Evolutionary conservation across 2,888 invertebrate genomes (phyloP), one percentile per base, ranked within the genome.

Genomic region (Ennomos fuscantarius): DNA sequence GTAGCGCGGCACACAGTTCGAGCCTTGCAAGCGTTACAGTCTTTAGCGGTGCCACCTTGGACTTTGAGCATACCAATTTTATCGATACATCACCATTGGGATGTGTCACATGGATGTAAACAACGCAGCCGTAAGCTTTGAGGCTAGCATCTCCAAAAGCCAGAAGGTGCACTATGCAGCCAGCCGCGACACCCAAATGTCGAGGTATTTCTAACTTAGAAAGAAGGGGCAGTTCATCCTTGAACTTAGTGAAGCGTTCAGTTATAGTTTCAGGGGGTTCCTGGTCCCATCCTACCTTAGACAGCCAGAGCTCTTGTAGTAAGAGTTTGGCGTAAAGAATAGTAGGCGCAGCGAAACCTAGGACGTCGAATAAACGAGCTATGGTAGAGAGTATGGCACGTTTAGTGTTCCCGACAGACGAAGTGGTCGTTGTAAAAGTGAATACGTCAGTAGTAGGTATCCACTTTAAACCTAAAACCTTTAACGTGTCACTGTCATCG

Each of bases 131-230:
- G 13, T 60, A 60, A 9, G 50, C 56, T 10, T 36, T 32, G 10
- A 49, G 32, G n/a, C 58, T 60, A 0, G 66, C 66, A 34, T 66
- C 66, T 0, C 46, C 36, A 31, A 61, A 66, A 0, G 39, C 66
- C 8, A 62, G 9, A 2, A 66, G 0, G 5, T 9, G 36, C 0
- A 60, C 33, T 0, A 12, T 15, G 15, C 48, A 51, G 13, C 13
- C 33, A 3, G 12, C 11, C 0, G 9, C n/a, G 8, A 62, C 41
- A 0, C 62, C 64, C 0, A 64, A 9, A 39, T 62, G 61, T 1
- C 63, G 57, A 8, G 63, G 56, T 15, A 63, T 50, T 9, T 24
- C 40, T 2, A 66, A 2, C 1, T 40, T 3, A 0, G 15, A 11
- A 0, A 65, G 11, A 1, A 50, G 6, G 0, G 49, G 56, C 0